Evolutionary conservation across 2,113 vertebrate genomes (phyloP).

Genomic region (Siniperca knerii): DNA sequence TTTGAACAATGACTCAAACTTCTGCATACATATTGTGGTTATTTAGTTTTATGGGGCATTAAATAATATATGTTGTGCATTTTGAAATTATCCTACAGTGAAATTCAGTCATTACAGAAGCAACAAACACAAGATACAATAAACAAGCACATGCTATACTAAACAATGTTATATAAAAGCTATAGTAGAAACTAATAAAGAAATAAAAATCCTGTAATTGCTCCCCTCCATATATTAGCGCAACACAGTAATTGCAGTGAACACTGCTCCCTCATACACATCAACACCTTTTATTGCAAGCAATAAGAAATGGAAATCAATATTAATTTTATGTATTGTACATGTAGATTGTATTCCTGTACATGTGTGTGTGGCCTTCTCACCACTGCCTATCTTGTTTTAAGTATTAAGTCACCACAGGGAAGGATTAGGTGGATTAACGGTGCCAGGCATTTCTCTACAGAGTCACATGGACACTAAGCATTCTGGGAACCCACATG

Average conservation of each 20-base stretch:
- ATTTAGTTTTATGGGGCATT: background rate
- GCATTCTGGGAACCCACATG: slow-evolving; percentile 73
- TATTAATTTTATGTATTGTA: slow-evolving; percentile 6
- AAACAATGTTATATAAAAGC: slow-evolving; percentile 10
- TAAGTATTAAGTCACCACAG: slow-evolving; percentile 71
- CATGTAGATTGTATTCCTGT: background rate
- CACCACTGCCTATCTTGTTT: slow-evolving; percentile 57
- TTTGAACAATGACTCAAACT: background rate
- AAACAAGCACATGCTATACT: slow-evolving; percentile 9
- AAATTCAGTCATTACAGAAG: background rate
- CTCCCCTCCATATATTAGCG: slow-evolving; percentile 1
- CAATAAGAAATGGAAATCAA: slow-evolving; percentile 29
- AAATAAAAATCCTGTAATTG: slow-evolving; percentile 27
- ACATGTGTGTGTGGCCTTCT: slow-evolving; percentile 47
- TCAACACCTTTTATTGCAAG: slow-evolving; percentile 18
- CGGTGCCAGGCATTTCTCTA: slow-evolving; percentile 71
- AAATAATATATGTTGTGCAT: background rate
- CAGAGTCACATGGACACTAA: slow-evolving; percentile 76
- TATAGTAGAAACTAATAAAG: slow-evolving; percentile 31
- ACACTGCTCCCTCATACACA: background rate
- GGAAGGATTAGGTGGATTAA: slow-evolving; percentile 80
- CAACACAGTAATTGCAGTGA: background rate
- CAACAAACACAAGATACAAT: slow-evolving; percentile 1
- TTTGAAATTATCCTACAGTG: background rate
- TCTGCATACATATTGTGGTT: background rate